Base-by-base conservation (phyloP, 2,113 vertebrate genomes). In the Clarias macrocephalus region DNA sequence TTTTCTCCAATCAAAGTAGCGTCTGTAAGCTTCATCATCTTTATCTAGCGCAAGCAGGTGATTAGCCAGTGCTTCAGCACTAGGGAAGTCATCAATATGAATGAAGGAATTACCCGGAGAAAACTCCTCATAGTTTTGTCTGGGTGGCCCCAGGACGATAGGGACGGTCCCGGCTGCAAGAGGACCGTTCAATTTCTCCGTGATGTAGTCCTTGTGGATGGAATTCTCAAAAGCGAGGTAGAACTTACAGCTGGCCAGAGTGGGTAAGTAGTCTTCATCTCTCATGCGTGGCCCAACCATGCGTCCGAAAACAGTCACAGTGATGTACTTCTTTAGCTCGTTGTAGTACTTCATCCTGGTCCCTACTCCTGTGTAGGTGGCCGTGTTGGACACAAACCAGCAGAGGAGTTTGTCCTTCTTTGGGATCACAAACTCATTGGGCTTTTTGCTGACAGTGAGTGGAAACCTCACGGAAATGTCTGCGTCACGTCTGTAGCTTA, bases 221-320 rank as follows among this genome's bases (percentile, higher is more conserved):
- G 96, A 97, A 82, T 97, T 96, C 93, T 98, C 97, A 91, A 97
- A 98, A 10, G 97, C 95, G 75, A 98, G 96, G 84, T 97, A 97
- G 92, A 98, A 97, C 91, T 98, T 98, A 88, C 97, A 97, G 57
- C 93, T 93, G 79, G 96, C 94, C 88, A 98, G 94, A 23, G 95
- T 96, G 59, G 93, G 93, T 85, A 96, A 97, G 88, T 97, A 94
- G 80, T 95, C 94, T 87, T 97, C 95, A 2, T 94, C 92, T 63
- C 91, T 95, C 79, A 96, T 76, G 0, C 93, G 95, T 66, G 93
- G 91, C 89, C 96, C 95, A 33, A 95, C 95, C 19, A 95, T 94
- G 91, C 92, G 89, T 68, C 96, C 96, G 0, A 94, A 96, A 23
- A 96, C 91, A n/a, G 95, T 92, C 82, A 98, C 95, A 90, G 96